These are phyloP conservation scores for Holacanthella duospinosa DNA, from an alignment of 2,888 invertebrate species.

Conservation along the genomic window DNA sequence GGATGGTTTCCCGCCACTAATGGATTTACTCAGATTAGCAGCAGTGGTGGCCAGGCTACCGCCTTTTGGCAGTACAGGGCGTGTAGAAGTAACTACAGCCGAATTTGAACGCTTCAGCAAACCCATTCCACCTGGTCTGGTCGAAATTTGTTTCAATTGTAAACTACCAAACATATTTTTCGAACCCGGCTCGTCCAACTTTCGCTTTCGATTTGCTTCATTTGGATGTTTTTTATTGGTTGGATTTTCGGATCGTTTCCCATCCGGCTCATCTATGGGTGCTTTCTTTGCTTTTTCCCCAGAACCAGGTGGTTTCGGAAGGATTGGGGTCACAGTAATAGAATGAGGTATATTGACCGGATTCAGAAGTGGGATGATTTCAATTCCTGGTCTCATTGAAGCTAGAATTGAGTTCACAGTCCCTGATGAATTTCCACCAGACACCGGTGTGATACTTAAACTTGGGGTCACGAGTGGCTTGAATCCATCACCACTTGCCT, in stretches of 20 bases:
- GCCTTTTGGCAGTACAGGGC: conserved; percentile 7
- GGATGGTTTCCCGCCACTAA: conserved; percentile 32
- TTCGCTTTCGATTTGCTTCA: conserved; percentile 15
- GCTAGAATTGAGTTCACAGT: conserved; percentile 52
- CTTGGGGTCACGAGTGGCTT: conserved; percentile 46
- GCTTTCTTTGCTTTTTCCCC: conserved; percentile 4
- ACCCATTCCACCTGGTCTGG: background rate
- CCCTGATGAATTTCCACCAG: conserved; percentile 40
- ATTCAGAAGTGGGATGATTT: conserved; percentile 67
- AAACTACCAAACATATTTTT: background rate
- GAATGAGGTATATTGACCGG: conserved; percentile 61
- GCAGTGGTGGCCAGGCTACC: conserved; percentile 7
- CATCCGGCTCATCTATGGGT: conserved; percentile 6
- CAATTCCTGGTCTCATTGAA: conserved; percentile 60
- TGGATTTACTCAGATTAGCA: conserved; percentile 8
- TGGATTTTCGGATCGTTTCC: background rate
- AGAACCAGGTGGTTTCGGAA: conserved; percentile 32
- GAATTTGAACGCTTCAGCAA: background rate
- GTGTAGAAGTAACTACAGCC: background rate
- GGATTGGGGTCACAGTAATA: conserved; percentile 75
- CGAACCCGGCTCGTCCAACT: background rate
- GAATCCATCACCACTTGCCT: conserved; percentile 35
- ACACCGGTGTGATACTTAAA: conserved; percentile 54
- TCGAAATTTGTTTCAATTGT: background rate
- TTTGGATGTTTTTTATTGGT: conserved; percentile 8